A percentile compares a stretch with the other conserved stretches of the same genome.
Conservation (phyloP, 1,140 invertebrate genomes). For the Sycophila sp. region DNA sequence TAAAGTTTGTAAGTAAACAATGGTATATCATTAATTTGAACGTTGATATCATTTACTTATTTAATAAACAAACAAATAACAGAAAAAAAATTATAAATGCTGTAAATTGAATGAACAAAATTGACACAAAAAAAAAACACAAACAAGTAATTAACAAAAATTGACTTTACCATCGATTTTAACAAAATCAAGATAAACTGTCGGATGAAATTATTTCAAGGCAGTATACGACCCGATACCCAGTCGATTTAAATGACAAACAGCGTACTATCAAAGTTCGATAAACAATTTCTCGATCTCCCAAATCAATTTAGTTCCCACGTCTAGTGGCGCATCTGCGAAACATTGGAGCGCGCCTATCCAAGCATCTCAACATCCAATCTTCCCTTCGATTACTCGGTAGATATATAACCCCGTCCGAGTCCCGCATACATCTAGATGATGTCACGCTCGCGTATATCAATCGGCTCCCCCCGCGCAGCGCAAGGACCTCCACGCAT, state of each 20-base stretch:
- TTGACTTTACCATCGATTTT: too few relatives aligned
- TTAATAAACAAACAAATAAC: too few relatives aligned
- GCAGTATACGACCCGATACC: too few relatives aligned
- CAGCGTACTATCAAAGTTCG: too few relatives aligned
- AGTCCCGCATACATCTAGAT: not conserved
- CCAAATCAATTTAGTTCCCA: not conserved
- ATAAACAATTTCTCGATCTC: not conserved
- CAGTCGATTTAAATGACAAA: too few relatives aligned
- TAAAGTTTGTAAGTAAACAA: too few relatives aligned
- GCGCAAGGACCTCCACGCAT: not conserved
- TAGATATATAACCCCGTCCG: slow-evolving; percentile 8
- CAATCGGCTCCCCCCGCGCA: not conserved
- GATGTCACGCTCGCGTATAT: not conserved
- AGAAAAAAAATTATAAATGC: not conserved
- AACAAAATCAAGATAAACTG: too few relatives aligned
- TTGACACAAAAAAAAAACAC: too few relatives aligned
- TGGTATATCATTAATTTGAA: too few relatives aligned
- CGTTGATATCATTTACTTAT: too few relatives aligned
- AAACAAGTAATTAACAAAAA: too few relatives aligned
- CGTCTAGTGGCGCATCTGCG: slow-evolving; percentile 8
- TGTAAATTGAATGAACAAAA: not conserved
- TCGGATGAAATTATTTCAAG: too few relatives aligned
- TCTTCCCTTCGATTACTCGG: slow-evolving; percentile 26
- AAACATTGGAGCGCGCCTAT: slow-evolving; percentile 18
- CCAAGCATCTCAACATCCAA: slow-evolving; percentile 29